Conservation (phyloP, 2,113 vertebrate genomes). For the Marmota flaviventris region DNA sequence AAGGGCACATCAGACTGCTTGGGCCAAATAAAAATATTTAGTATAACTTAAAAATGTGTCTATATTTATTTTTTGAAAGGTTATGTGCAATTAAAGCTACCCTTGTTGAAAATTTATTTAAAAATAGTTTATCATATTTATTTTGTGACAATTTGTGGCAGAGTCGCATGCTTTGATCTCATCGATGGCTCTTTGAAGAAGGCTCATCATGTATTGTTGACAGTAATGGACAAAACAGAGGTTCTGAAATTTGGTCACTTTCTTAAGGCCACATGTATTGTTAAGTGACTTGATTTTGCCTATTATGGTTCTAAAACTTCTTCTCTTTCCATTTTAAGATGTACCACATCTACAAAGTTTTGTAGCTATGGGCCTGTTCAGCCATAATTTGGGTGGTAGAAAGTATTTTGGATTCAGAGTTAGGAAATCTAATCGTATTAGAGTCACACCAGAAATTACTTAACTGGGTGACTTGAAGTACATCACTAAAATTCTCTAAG, state of each 20-base stretch:
- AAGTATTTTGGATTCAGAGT: background rate
- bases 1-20: conserved; percentile 58
- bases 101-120: conserved; percentile 24
- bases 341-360: background rate
- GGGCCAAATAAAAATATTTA: conserved; percentile 75
- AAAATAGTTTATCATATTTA: conserved; percentile 23
- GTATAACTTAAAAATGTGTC: conserved; percentile 69
- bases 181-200: background rate
- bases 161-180: background rate
- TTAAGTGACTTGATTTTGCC: background rate
- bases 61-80: conserved; percentile 71
- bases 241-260: background rate
- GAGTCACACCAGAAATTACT: background rate
- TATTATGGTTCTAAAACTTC: background rate
- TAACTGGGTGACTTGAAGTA: background rate
- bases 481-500: background rate
- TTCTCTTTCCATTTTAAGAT: background rate
- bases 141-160: background rate
- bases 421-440: background rate
- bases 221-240: background rate
- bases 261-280: background rate
- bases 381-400: background rate
- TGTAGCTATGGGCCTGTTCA: background rate
- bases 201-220: background rate
- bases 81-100: conserved; percentile 50